Percentiles rank a stretch among this genome's conserved stretches.
Conservation (phyloP, 53 echinoderm and acorn worm genomes). For the Holothuria leucospilota region DNA sequence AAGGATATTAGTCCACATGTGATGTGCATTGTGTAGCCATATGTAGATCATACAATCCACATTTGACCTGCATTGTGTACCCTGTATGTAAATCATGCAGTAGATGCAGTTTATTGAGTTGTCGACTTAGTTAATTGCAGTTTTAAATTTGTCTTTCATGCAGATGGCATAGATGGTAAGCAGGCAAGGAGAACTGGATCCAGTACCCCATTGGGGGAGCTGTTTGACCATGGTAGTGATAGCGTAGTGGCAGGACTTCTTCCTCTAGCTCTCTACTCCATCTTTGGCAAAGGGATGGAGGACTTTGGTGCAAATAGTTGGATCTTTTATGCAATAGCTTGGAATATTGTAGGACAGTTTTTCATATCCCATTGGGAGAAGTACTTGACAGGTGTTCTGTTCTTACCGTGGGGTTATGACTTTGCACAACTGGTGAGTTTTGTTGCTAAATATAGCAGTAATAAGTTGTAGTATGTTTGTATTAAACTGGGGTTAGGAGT, state of each 20-base stretch:
- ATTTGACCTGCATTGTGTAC: too few relatives aligned
- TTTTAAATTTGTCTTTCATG: not conserved
- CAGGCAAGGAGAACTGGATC: slow-evolving; percentile 92
- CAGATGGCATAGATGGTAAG: slow-evolving; percentile 98
- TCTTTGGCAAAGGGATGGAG: slow-evolving; percentile 71
- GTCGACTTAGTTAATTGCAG: not conserved
- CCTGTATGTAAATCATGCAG: too few relatives aligned
- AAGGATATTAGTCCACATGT: too few relatives aligned
- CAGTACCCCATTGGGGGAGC: slow-evolving; percentile 93
- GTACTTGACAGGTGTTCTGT: slow-evolving; percentile 86
- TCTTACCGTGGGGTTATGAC: slow-evolving; percentile 98
- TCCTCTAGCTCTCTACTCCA: slow-evolving; percentile 79
- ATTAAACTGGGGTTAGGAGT: too few relatives aligned
- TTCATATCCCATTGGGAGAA: slow-evolving; percentile 96
- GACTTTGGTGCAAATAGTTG: slow-evolving; percentile 79
- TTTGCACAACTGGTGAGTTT: slow-evolving; percentile 86
- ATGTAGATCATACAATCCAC: too few relatives aligned
- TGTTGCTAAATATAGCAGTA: too few relatives aligned
- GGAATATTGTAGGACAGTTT: slow-evolving; percentile 73
- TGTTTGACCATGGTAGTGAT: slow-evolving; percentile 97
- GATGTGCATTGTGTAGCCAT: too few relatives aligned
- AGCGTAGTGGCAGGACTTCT: slow-evolving; percentile 80
- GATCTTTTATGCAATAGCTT: slow-evolving; percentile 73
- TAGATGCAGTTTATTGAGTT: too few relatives aligned
- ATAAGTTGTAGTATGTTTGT: too few relatives aligned